phyloP scores from a whole-genome alignment of 1,140 invertebrate species.

The Cylas formicarius region DNA sequence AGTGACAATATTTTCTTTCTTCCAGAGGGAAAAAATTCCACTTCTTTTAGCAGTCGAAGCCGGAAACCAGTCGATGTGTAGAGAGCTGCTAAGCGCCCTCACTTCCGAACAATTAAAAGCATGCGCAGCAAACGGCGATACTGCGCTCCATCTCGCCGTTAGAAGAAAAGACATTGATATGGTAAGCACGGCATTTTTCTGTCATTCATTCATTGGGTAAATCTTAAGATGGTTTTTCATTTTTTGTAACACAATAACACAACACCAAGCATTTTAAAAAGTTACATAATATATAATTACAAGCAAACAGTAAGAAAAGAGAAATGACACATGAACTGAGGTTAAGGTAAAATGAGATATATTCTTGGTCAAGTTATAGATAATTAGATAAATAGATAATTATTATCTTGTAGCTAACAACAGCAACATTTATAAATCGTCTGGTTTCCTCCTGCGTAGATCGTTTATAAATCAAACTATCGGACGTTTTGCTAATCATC shows the following conservation, averaged over 20 bases:
- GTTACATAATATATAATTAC: no score
- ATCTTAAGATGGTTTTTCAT: background rate
- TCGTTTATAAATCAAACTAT: no score
- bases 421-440: no score
- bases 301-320: no score
- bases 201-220: background rate
- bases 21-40: conserved; percentile 85
- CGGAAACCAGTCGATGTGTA: conserved; percentile 86
- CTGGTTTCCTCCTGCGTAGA: no score
- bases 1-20: conserved; percentile 6
- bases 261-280: background rate
- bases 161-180: conserved; percentile 84
- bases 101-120: conserved; percentile 72
- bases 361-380: no score
- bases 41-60: conserved; percentile 86
- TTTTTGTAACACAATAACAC: background rate
- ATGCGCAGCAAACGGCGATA: conserved; percentile 71
- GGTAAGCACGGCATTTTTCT: conserved; percentile 39
- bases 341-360: no score
- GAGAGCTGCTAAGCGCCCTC: conserved; percentile 79
- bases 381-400: no score
- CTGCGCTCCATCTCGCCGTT: conserved; percentile 85
- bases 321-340: no score
- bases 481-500: no score
- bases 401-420: no score